Evolutionary conservation across 2,797 vertebrate species (phyloP).

Genomic region (Morus bassanus): DNA sequence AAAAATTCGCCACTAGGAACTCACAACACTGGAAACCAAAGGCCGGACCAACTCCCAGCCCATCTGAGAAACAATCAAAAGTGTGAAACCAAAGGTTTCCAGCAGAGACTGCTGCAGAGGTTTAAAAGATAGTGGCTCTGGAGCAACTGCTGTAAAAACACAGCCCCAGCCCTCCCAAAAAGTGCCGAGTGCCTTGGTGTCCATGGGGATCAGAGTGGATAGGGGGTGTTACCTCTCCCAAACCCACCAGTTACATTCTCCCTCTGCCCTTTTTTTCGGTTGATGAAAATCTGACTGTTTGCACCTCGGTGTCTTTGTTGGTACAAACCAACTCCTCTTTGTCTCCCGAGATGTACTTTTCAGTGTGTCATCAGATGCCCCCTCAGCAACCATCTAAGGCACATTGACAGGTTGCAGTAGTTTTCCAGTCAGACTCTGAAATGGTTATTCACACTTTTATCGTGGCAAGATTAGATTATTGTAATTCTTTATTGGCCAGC

Average conservation of each 20-base stretch:
- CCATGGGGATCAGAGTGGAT: not conserved
- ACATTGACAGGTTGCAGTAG: conserved; percentile 8
- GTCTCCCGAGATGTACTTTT: not conserved
- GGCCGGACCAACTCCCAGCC: not conserved
- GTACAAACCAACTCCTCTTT: not conserved
- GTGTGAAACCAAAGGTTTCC: conserved; percentile 13
- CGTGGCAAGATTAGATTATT: conserved; percentile 49
- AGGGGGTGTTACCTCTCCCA: not conserved
- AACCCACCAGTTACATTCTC: not conserved
- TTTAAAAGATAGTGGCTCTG: not conserved
- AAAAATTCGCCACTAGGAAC: not conserved
- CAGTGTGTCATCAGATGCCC: not conserved
- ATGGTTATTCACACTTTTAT: conserved; percentile 53
- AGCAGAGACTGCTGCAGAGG: conserved; percentile 36
- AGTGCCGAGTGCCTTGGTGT: not conserved
- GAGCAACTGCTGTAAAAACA: not conserved
- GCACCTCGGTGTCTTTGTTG: not conserved
- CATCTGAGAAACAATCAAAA: not conserved
- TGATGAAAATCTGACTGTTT: not conserved
- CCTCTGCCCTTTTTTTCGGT: not conserved
- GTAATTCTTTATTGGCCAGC: conserved; percentile 41
- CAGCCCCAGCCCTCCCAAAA: not conserved
- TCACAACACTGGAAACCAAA: not conserved
- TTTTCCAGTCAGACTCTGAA: conserved; percentile 54
- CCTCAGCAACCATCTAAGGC: not conserved